A percentile compares a stretch with the other conserved stretches of the same genome.
phyloP scores from a whole-genome alignment of 2,797 vertebrate genomes.

The Crypturellus tataupa region DNA sequence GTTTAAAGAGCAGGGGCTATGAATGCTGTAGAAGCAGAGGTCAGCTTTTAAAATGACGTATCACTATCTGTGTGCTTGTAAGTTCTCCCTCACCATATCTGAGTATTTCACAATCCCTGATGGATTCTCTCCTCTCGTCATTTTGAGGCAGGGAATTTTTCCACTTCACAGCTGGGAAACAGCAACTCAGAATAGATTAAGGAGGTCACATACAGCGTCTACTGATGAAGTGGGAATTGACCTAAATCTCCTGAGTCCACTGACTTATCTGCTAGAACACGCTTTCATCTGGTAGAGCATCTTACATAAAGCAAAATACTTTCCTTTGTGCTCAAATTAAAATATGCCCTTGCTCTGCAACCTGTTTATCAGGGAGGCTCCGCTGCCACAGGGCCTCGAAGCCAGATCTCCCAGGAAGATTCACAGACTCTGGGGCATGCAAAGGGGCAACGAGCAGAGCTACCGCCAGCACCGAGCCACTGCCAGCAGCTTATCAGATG shows the following conservation, averaged over 20 bases:
- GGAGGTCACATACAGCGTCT: neutral
- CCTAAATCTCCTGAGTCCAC: neutral
- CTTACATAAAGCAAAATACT: neutral
- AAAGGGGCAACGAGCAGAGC: neutral
- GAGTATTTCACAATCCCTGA: neutral
- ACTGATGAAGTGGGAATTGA: conserved; percentile 27
- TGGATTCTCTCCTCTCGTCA: conserved; percentile 6
- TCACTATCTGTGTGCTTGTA: neutral
- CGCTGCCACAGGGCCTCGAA: neutral
- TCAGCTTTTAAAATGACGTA: conserved; percentile 40
- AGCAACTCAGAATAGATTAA: neutral
- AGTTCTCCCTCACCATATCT: neutral
- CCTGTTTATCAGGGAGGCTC: neutral
- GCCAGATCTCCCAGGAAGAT: neutral
- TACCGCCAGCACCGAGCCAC: neutral
- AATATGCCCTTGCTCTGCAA: neutral
- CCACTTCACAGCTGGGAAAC: neutral
- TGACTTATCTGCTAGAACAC: neutral
- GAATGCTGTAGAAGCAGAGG: conserved; percentile 4
- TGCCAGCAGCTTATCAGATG: neutral
- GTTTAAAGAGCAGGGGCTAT: conserved; percentile 14
- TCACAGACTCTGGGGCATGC: rapidly evolving
- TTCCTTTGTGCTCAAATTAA: neutral
- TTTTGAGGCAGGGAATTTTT: conserved; percentile 1
- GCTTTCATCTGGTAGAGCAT: neutral